phyloP scores from a whole-genome alignment of 2,797 vertebrate species.

The Propithecus deckenii region DNA sequence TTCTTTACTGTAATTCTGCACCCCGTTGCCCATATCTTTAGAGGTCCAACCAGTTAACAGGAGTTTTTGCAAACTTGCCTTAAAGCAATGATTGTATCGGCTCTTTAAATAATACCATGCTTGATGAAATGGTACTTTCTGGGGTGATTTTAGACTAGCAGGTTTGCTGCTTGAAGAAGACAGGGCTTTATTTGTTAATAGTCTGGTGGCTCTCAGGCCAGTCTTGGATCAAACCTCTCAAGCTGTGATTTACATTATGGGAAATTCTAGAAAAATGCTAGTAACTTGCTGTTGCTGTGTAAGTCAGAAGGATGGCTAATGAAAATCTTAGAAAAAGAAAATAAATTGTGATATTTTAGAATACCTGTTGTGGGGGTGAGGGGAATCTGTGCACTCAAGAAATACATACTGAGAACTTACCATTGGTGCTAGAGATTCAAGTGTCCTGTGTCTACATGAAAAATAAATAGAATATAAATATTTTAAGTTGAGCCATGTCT shows the following conservation, averaged over 20 bases:
- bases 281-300: background rate
- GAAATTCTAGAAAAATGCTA: background rate
- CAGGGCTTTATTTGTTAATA: background rate
- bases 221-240: background rate
- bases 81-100: background rate
- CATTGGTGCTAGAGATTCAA: background rate
- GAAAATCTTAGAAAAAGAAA: background rate
- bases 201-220: background rate
- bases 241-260: background rate
- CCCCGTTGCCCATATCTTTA: background rate
- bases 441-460: background rate
- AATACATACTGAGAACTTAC: background rate
- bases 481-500: background rate
- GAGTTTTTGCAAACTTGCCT: background rate
- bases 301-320: background rate
- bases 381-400: background rate
- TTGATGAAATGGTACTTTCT: background rate
- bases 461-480: constrained; percentile 1
- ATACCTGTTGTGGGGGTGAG: background rate
- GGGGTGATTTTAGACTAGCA: background rate
- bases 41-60: background rate
- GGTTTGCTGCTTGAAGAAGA: background rate
- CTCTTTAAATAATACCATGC: constrained; percentile 16
- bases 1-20: background rate
- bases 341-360: background rate